phyloP scores from a whole-genome alignment of 2,113 vertebrate species.

The Cairina moschata region DNA sequence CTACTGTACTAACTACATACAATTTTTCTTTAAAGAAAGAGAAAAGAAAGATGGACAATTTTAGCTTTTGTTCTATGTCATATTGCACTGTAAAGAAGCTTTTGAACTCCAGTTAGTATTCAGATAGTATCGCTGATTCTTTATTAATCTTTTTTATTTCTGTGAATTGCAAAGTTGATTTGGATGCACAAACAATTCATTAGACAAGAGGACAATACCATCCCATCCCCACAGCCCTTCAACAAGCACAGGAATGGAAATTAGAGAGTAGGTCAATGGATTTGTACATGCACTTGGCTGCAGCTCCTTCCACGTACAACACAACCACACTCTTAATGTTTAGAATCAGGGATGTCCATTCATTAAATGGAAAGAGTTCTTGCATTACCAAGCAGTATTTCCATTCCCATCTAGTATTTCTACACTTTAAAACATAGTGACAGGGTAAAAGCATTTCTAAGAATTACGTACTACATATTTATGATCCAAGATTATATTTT shows the following conservation, averaged over 20 bases:
- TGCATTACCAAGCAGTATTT: not conserved
- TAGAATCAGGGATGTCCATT: not conserved
- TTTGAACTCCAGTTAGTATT: not conserved
- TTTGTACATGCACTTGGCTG: not conserved
- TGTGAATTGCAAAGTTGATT: not conserved
- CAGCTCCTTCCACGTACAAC: not conserved
- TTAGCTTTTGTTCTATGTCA: not conserved
- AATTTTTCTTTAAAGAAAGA: not conserved
- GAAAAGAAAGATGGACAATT: not conserved
- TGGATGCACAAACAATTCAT: not conserved
- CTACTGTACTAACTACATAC: not conserved
- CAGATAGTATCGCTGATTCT: not conserved
- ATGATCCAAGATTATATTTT: not conserved
- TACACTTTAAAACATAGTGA: not conserved
- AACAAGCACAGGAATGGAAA: not conserved
- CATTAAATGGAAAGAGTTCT: not conserved
- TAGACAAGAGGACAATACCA: not conserved
- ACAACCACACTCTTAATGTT: not conserved
- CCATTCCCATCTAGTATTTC: not conserved
- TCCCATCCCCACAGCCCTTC: not conserved
- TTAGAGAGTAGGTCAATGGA: not conserved
- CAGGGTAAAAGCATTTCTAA: not conserved
- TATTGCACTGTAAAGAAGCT: not conserved
- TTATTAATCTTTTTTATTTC: not conserved
- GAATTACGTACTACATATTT: not conserved